Percentiles rank a stretch among this genome's conserved stretches.
These are phyloP conservation scores for Atta texana DNA, from an alignment of 1,140 invertebrate species.

Conservation along the genomic window DNA sequence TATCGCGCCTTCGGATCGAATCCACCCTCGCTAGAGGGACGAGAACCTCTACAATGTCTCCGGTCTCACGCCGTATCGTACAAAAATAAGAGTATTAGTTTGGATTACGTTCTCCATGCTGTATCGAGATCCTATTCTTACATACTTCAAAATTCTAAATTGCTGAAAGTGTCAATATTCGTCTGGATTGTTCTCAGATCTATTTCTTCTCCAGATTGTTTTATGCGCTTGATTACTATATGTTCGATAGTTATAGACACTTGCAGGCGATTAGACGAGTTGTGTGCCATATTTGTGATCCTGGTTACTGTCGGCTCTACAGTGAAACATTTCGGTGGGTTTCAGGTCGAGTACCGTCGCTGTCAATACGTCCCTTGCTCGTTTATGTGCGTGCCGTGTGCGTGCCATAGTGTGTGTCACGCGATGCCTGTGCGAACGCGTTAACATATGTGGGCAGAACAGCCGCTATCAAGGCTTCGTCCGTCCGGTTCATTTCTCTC, in stretches of 20 bases:
- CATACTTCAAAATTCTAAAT: neutral
- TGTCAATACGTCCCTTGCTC: conserved; percentile 61
- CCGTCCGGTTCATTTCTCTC: conserved; percentile 68
- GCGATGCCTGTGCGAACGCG: conserved; percentile 69
- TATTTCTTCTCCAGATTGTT: neutral
- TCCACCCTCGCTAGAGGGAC: conserved; percentile 60
- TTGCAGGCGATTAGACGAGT: neutral
- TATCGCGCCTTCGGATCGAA: conserved; percentile 69
- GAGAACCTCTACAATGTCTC: conserved; percentile 36
- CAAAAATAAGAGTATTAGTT: conserved; percentile 26
- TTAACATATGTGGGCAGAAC: conserved; percentile 73
- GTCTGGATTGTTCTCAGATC: neutral
- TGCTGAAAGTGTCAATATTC: neutral
- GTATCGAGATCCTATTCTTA: neutral
- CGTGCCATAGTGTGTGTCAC: conserved; percentile 64
- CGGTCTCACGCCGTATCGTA: neutral
- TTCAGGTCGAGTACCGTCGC: conserved; percentile 56
- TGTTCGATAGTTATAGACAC: neutral
- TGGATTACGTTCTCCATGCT: conserved; percentile 16
- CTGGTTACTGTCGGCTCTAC: conserved; percentile 36
- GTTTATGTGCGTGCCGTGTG: conserved; percentile 68
- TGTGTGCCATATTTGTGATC: conserved; percentile 5
- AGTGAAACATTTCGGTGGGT: conserved; percentile 47
- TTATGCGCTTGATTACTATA: neutral
- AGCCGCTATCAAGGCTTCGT: conserved; percentile 71